phyloP scores from a whole-genome alignment of 1,140 invertebrate genomes.

The Lepidurus couesii region DNA sequence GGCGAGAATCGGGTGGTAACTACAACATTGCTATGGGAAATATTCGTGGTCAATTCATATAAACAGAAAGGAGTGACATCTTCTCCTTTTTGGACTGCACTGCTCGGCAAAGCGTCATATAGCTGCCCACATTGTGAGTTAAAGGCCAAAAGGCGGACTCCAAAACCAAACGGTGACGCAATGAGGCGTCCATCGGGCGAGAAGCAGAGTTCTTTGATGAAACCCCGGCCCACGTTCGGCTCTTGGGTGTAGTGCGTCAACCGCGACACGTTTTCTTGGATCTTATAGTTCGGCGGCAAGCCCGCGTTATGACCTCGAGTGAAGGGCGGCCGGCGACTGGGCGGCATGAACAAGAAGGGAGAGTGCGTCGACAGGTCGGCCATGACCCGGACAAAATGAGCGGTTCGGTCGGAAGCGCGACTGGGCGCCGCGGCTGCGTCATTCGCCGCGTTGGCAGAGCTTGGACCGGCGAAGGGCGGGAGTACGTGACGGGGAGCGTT shows the following conservation, averaged over 20 bases:
- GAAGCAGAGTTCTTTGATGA: conserved; percentile 76
- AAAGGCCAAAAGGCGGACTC: conserved; percentile 74
- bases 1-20: conserved; percentile 87
- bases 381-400: conserved; percentile 33
- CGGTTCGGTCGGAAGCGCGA: conserved; percentile 25
- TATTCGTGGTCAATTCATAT: conserved; percentile 60
- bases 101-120: conserved; percentile 56
- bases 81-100: conserved; percentile 24
- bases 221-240: conserved; percentile 78
- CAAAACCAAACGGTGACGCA: conserved; percentile 80
- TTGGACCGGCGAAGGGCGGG: conserved; percentile 8
- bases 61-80: conserved; percentile 47
- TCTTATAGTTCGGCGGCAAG: background rate
- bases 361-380: conserved; percentile 33
- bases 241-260: conserved; percentile 80
- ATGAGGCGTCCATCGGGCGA: conserved; percentile 80
- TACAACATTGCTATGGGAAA: conserved; percentile 75
- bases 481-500: background rate
- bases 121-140: conserved; percentile 70
- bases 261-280: conserved; percentile 63
- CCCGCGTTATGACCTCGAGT: conserved; percentile 24
- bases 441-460: background rate
- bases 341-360: conserved; percentile 33
- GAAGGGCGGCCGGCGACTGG: conserved; percentile 29
- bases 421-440: background rate